Percentiles rank a stretch among this genome's conserved stretches.
phyloP scores from a whole-genome alignment of 2,797 vertebrate species.

The Tarsius wallacei region DNA sequence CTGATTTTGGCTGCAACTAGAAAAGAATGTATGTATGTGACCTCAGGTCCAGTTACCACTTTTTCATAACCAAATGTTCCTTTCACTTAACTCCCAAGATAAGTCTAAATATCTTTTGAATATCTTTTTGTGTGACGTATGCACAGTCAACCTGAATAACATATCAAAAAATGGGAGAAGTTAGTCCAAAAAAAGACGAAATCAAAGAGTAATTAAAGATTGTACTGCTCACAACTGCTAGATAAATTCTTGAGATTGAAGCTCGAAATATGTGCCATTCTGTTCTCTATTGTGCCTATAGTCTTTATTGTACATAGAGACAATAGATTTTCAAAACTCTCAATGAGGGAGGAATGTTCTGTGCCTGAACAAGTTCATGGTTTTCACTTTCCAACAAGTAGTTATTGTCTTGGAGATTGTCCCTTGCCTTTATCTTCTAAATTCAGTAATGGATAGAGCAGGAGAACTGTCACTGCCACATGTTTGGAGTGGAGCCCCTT shows the following conservation, averaged over 20 bases:
- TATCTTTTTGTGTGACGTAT: background rate
- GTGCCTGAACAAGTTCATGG: background rate
- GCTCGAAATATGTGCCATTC: background rate
- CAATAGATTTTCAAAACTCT: slow-evolving; percentile 30
- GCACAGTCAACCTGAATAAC: background rate
- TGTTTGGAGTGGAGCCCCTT: background rate
- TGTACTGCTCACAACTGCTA: background rate
- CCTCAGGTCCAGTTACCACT: background rate
- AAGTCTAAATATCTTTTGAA: background rate
- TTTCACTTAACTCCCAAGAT: slow-evolving; percentile 58
- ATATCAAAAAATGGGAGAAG: background rate
- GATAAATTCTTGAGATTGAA: background rate
- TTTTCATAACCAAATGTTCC: slow-evolving; percentile 48
- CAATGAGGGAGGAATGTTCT: slow-evolving; percentile 34
- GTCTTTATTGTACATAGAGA: background rate
- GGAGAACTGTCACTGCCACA: background rate
- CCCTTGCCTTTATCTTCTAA: slow-evolving; percentile 5
- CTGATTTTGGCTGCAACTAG: slow-evolving; percentile 60
- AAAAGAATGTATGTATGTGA: background rate
- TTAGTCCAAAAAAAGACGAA: slow-evolving; percentile 44
- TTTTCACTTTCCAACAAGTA: slow-evolving; percentile 41
- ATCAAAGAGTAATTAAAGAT: slow-evolving; percentile 16
- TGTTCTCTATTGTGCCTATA: background rate
- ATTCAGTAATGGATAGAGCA: background rate
- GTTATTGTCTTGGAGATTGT: background rate